phyloP scores from a whole-genome alignment of 2,113 vertebrate species.

The Apodemus sylvaticus region DNA sequence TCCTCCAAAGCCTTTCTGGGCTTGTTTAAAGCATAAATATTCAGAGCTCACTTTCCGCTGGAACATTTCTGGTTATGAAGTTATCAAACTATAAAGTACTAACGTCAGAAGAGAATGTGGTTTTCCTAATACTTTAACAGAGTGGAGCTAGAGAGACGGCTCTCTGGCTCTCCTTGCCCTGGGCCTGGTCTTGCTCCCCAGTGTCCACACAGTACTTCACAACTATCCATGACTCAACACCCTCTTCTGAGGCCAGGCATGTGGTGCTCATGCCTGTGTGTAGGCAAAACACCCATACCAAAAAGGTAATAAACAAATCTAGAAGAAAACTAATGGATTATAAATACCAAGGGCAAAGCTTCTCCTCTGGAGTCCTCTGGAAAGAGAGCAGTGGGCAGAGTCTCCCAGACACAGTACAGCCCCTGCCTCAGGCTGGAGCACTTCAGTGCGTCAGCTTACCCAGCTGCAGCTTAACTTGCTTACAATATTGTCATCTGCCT shows the following conservation, averaged over 20 bases:
- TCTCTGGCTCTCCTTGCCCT: neutral
- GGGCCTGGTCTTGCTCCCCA: neutral
- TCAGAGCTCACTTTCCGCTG: constrained; percentile 58
- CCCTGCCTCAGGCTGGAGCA: neutral
- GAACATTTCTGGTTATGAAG: constrained; percentile 46
- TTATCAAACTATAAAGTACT: constrained; percentile 56
- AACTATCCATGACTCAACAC: neutral
- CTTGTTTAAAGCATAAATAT: constrained; percentile 47
- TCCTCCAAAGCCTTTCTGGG: neutral
- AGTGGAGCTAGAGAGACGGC: neutral
- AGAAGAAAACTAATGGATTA: neutral
- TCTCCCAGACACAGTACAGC: neutral
- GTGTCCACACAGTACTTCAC: neutral
- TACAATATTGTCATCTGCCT: neutral
- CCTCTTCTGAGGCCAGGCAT: neutral
- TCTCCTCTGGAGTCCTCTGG: neutral
- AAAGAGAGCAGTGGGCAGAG: neutral
- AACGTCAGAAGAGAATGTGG: constrained; percentile 17
- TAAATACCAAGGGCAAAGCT: neutral
- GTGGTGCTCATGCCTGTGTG: neutral
- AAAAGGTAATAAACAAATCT: neutral
- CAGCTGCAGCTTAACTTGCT: neutral
- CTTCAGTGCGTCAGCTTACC: neutral
- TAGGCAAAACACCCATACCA: neutral
- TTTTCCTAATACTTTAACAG: constrained; percentile 55